Percentiles rank a stretch among this genome's conserved stretches.
Evolutionary conservation across 2,888 invertebrate genomes (phyloP).

Genomic region (Zaprionus lineosus): DNA sequence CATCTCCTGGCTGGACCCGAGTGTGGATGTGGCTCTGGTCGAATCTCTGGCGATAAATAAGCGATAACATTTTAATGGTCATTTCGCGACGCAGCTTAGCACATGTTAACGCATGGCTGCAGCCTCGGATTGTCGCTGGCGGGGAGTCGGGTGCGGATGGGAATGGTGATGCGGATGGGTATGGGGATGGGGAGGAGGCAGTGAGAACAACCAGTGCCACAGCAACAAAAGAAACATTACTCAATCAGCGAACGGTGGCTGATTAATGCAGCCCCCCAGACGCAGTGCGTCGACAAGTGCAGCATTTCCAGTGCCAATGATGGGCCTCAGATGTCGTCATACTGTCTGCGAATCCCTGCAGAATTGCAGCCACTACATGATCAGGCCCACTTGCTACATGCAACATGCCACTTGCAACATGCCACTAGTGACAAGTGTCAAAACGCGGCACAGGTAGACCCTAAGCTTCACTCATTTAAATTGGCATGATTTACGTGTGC

Average conservation of each 20-base stretch:
- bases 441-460: constrained; percentile 63
- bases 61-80: constrained; percentile 71
- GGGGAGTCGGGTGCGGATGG: background rate
- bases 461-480: constrained; percentile 64
- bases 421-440: constrained; percentile 65
- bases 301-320: constrained; percentile 61
- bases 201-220: background rate
- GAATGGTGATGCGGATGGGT: background rate
- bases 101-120: constrained; percentile 42
- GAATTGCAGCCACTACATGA: constrained; percentile 10
- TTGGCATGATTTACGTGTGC: constrained; percentile 73
- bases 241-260: constrained; percentile 65
- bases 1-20: background rate
- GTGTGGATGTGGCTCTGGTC: constrained; percentile 3
- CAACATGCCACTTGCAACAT: constrained; percentile 17
- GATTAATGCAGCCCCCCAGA: constrained; percentile 55
- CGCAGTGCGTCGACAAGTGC: constrained; percentile 56
- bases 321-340: constrained; percentile 41
- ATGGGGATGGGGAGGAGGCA: background rate
- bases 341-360: constrained; percentile 49
- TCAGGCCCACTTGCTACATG: constrained; percentile 13
- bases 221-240: constrained; percentile 39
- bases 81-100: constrained; percentile 36
- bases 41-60: constrained; percentile 59
- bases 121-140: constrained; percentile 4